These are phyloP conservation scores for Sphaeramia orbicularis DNA, from an alignment of 2,797 vertebrate genomes.

Conservation along the genomic window DNA sequence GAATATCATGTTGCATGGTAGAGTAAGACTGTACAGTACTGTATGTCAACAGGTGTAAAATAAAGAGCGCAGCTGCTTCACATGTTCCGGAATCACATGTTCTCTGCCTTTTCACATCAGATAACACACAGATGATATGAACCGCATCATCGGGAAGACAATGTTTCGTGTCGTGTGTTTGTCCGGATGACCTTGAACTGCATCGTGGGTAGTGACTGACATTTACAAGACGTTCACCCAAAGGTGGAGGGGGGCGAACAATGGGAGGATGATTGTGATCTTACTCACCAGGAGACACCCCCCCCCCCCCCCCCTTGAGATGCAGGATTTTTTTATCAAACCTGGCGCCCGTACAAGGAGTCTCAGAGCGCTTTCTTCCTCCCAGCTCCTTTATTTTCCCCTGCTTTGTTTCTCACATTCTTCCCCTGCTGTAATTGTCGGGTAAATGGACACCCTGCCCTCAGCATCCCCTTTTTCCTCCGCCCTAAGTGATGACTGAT, in stretches of 20 bases:
- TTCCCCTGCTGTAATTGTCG: slow-evolving; percentile 4
- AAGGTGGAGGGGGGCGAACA: too few relatives aligned
- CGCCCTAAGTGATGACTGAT: slow-evolving; percentile 60
- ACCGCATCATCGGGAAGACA: slow-evolving; percentile 3
- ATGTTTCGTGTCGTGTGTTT: slow-evolving; percentile 18
- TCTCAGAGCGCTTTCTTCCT: slow-evolving; percentile 8
- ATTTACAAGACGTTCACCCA: slow-evolving; percentile 26
- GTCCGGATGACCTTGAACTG: slow-evolving; percentile 45
- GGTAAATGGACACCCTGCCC: slow-evolving; percentile 62
- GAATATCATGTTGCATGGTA: slow-evolving; percentile 22
- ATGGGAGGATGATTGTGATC: slow-evolving; percentile 12
- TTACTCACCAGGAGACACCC: background rate
- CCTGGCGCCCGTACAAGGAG: background rate
- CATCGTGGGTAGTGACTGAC: slow-evolving; percentile 1
- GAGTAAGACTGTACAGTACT: slow-evolving; percentile 25
- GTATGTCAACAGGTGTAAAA: slow-evolving; percentile 31
- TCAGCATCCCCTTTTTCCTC: slow-evolving; percentile 35
- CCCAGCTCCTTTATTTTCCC: slow-evolving; percentile 34
- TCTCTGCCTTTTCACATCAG: slow-evolving; percentile 19
- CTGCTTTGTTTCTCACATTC: slow-evolving; percentile 36
- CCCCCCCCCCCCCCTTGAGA: background rate
- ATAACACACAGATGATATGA: slow-evolving; percentile 37
- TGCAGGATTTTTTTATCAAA: slow-evolving; percentile 29
- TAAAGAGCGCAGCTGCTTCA: slow-evolving; percentile 14
- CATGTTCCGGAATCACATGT: too few relatives aligned